Conservation (phyloP, 2,797 vertebrate species). For the Petrocephalus schoutedeni region DNA sequence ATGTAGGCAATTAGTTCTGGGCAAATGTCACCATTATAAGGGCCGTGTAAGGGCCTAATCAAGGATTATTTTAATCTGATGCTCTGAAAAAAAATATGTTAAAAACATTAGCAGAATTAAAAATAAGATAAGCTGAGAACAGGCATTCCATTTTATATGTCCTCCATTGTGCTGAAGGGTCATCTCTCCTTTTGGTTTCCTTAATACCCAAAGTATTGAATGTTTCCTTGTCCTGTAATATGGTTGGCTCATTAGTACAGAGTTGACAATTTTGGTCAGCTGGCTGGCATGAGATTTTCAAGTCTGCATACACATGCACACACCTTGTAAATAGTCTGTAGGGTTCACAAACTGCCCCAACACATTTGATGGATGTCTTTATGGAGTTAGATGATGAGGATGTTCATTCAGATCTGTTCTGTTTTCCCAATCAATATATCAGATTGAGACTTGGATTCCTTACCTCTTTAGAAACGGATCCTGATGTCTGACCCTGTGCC, state of each 20-base stretch:
- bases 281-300: no score
- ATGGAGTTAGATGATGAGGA: no score
- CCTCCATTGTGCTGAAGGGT: not conserved
- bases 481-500: not conserved
- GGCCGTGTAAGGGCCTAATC: not conserved
- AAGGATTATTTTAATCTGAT: not conserved
- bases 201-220: not conserved
- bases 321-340: no score
- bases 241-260: not conserved
- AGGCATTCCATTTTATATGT: not conserved
- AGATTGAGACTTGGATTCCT: not conserved
- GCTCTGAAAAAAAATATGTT: not conserved
- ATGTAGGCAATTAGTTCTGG: slow-evolving; percentile 1
- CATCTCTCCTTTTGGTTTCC: not conserved
- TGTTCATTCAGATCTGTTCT: no score
- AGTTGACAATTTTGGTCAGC: no score
- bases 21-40: slow-evolving; percentile 1
- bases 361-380: no score
- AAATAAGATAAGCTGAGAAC: not conserved
- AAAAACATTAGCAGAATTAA: not conserved
- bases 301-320: no score
- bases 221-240: not conserved
- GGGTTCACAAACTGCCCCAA: no score
- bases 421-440: no score
- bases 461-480: not conserved